These are phyloP conservation scores for Vultur gryphus DNA, from an alignment of 2,797 vertebrate species.

Conservation along the genomic window DNA sequence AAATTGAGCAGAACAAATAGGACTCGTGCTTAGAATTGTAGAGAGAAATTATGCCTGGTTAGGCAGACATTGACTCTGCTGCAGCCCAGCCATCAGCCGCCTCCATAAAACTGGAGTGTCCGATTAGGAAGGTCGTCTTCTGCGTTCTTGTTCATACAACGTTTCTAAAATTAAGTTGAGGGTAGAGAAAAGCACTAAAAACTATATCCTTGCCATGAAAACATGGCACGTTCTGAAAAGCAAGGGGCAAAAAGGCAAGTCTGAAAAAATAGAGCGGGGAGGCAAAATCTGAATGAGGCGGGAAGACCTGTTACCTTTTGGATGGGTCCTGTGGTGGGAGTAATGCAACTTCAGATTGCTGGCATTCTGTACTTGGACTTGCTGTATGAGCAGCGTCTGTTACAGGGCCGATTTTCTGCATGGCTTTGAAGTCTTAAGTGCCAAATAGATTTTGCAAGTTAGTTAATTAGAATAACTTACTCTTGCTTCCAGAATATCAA, in stretches of 20 bases:
- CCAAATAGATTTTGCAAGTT: not conserved
- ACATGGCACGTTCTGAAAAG: not conserved
- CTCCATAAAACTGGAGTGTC: rapidly evolving
- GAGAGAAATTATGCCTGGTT: not conserved
- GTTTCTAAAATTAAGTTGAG: not conserved
- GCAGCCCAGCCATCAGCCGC: not conserved
- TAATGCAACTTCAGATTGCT: rapidly evolving
- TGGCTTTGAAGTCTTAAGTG: not conserved
- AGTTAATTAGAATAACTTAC: not conserved
- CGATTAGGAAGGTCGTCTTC: rapidly evolving
- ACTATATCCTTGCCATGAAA: not conserved
- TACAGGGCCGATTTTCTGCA: not conserved
- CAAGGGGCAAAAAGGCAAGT: not conserved
- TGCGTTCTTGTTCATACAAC: rapidly evolving
- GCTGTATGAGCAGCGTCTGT: not conserved
- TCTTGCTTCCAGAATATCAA: not conserved
- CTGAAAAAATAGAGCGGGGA: not conserved
- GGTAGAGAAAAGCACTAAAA: not conserved
- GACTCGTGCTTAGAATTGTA: not conserved
- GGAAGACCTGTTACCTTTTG: not conserved
- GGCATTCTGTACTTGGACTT: not conserved
- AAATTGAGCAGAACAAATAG: not conserved
- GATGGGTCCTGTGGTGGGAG: not conserved
- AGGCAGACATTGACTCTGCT: not conserved
- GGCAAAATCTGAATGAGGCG: not conserved